Evolutionary conservation across 2,797 vertebrate species (phyloP), one percentile per base, ranked within the genome.

Genomic region (Limnodromus scolopaceus): DNA sequence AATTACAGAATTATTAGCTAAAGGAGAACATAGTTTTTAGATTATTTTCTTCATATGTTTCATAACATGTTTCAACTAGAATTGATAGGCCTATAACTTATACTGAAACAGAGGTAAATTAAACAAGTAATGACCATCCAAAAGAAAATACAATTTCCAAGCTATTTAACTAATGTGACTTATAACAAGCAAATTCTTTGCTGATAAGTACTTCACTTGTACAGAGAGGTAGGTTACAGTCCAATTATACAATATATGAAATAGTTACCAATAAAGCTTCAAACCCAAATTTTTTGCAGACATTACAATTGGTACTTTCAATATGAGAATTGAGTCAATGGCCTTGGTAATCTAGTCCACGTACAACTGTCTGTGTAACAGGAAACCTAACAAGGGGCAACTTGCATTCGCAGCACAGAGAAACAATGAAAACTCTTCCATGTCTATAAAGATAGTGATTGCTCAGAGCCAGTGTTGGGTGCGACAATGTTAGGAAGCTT

Each of bases 121-220:
- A 61, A 89, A 75, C 11, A 53, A 20, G 2, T 32, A 93, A 70
- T 49, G 19, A 79, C 53, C 13, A 68, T 51, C 60, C 22, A 64
- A 65, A 68, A 41, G 24, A 84, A 92, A 92, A 75, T 28, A 54
- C 3, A 15, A 15, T 93, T 94, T 84, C n/a, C 16, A 39, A 46
- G 5, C 3, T 71, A 27, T 75, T 91, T 75, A 68, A 49, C 3
- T 74, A 70, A 81, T 30, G 15, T 30, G 45, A 20, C 17, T 55
- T 27, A 27, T 70, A 78, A 41, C 5, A 68, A 71, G 39, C 11
- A 63, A 54, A 43, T 51, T 75, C 9, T 51, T 58, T 68, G 9
- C 8, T 78, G 16, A 27, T 54, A 71, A 89, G 22, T 14, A 45
- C 7, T 75, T 65, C 32, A 24, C 11, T 66, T 86, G 6, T n/a